Percentiles rank a stretch among this genome's conserved stretches.
These are phyloP conservation scores for Lasioglossum figueresi DNA, from an alignment of 2,888 invertebrate genomes.

Conservation along the genomic window DNA sequence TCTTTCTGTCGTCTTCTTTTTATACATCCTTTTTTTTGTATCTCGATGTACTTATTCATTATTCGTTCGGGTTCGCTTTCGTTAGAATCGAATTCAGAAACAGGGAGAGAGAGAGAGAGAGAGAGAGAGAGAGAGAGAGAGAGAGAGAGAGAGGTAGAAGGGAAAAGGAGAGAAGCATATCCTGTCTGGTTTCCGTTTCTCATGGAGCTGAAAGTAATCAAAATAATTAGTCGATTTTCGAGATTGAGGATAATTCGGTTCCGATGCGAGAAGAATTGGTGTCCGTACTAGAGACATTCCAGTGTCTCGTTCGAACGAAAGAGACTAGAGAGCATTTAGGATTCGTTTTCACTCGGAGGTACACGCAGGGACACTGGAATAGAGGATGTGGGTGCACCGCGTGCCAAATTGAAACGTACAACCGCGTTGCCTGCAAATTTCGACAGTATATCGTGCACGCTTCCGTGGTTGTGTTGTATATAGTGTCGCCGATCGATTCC, in stretches of 20 bases:
- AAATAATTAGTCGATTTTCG: slow-evolving; percentile 12
- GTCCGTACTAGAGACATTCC: slow-evolving; percentile 44
- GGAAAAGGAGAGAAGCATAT: not conserved
- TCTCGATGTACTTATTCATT: slow-evolving; percentile 50
- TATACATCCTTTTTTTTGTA: slow-evolving; percentile 36
- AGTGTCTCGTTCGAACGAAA: slow-evolving; percentile 53
- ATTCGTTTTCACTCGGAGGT: slow-evolving; percentile 29
- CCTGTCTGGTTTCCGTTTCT: slow-evolving; percentile 41
- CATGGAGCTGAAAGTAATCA: slow-evolving; percentile 8
- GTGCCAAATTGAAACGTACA: slow-evolving; percentile 73
- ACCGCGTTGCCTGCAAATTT: slow-evolving; percentile 60
- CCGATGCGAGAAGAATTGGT: not conserved
- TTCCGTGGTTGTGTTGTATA: slow-evolving; percentile 77
- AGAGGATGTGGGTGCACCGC: slow-evolving; percentile 58
- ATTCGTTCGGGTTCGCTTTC: slow-evolving; percentile 36
- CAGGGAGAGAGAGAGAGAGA: not conserved
- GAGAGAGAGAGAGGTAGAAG: not conserved
- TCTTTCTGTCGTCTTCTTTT: slow-evolving; percentile 36
- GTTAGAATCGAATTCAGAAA: slow-evolving; percentile 38
- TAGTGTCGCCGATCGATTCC: slow-evolving; percentile 76
- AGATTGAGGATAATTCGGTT: slow-evolving; percentile 1
- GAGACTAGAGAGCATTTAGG: slow-evolving; percentile 51
- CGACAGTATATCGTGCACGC: slow-evolving; percentile 57
- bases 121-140: no score
- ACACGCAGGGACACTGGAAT: slow-evolving; percentile 38